Evolutionary conservation across 2,888 invertebrate species (phyloP).

Genomic region (Mellilla xanthometata): DNA sequence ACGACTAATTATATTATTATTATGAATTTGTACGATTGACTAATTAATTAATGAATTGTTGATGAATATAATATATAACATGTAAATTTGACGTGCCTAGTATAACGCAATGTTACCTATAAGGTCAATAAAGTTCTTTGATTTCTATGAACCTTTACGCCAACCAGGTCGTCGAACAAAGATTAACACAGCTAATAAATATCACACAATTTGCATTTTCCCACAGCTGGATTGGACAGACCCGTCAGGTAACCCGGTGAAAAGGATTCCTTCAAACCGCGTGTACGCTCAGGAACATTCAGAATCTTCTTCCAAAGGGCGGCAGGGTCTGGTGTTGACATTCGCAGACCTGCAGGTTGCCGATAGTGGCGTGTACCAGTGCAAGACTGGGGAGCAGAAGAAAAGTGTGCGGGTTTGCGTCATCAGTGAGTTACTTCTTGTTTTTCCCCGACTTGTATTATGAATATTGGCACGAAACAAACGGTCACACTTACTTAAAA

Average conservation of each 20-base stretch:
- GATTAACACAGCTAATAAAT: conserved; percentile 23
- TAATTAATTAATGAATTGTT: too few relatives aligned
- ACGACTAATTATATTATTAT: too few relatives aligned
- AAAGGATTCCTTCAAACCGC: conserved; percentile 41
- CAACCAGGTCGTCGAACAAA: too few relatives aligned
- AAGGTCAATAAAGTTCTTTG: too few relatives aligned
- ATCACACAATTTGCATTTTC: background rate
- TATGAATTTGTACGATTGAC: too few relatives aligned
- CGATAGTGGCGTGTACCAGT: conserved; percentile 61
- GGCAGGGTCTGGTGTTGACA: conserved; percentile 45
- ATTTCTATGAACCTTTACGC: too few relatives aligned
- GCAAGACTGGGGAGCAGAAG: conserved; percentile 47
- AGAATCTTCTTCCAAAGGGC: conserved; percentile 36
- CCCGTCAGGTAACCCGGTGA: conserved; percentile 47
- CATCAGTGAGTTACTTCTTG: conserved; percentile 53
- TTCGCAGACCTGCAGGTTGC: conserved; percentile 44
- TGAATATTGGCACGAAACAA: too few relatives aligned
- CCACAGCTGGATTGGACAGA: conserved; percentile 63
- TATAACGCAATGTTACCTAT: too few relatives aligned
- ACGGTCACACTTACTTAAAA: too few relatives aligned
- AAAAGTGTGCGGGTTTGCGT: conserved; percentile 54
- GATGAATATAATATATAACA: too few relatives aligned
- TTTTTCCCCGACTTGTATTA: too few relatives aligned
- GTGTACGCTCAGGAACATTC: conserved; percentile 57
- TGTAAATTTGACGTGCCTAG: too few relatives aligned